Evolutionary conservation across 2,888 invertebrate species (phyloP), one percentile per base, ranked within the genome.

Genomic region (Zeuzera pyrina): DNA sequence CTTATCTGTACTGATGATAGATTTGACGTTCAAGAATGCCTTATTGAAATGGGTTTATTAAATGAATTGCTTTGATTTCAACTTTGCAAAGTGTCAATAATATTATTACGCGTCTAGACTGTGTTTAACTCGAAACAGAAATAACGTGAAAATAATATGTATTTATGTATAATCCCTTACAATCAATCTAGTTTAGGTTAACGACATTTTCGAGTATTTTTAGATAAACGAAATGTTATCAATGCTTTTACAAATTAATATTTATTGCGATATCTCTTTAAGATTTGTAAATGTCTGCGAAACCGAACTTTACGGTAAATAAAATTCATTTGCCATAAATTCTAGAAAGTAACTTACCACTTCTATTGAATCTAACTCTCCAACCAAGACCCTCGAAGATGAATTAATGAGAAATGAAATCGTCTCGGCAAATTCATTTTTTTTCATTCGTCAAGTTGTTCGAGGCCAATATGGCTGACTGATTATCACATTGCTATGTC

Each of bases 341-440:
- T 35, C 12, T 2, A 10, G 12, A 25, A 12, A 3, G 7, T 25
- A n/a, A 25, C n/a, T 2, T 13, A 29, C 2, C 45, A 22, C 36
- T 25, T 53, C 49, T 12, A 49, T 47, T 26, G n/a, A 1, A 3
- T 14, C 2, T 26, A 30, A 11, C 25, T 38, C 41, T n/a, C 0
- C 10, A 29, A 14, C 15, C 33, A 14, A 49, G 61, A 60, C 66
- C 66, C 70, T 51, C 54, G 60, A 59, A 67, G 60, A 71, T 61
- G 70, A 73, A 77, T 77, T 73, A 77, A 78, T 77, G 77, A 76
- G 74, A 78, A 76, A 77, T 77, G 68, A 73, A 77, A 78, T 76
- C 72, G 72, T 74, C 76, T 74, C 68, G 68, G 70, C 64, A 71
- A 77, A 77, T 77, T 74, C 67, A 72, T 70, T 77, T 72, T 73